Conservation (phyloP, 2,888 invertebrate genomes). For the Bellardia pandia region DNA sequence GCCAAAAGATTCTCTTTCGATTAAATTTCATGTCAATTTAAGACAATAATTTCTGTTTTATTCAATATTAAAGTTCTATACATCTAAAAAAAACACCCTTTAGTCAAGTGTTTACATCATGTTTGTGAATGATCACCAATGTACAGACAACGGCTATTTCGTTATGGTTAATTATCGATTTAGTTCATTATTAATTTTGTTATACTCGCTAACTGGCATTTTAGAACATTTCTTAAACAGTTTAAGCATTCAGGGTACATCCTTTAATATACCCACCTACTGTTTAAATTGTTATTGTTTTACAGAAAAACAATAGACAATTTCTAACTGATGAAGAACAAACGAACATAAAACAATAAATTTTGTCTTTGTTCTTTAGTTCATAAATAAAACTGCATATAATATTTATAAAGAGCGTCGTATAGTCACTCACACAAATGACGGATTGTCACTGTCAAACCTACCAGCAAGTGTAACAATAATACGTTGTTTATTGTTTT, state of each 20-base stretch:
- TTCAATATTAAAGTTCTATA: too few species aligned
- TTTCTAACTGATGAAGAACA: not conserved
- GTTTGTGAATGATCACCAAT: too few species aligned
- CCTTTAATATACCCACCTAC: conserved; percentile 2
- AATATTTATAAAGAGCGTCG: conserved; percentile 16
- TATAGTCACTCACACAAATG: conserved; percentile 25
- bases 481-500: not conserved
- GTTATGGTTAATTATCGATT: too few species aligned
- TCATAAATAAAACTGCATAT: conserved; percentile 39
- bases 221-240: not conserved
- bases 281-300: not conserved
- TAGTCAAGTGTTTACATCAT: too few species aligned
- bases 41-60: too few species aligned
- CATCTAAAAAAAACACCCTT: too few species aligned
- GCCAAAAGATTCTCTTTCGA: too few species aligned
- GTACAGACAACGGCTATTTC: too few species aligned
- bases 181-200: too few species aligned
- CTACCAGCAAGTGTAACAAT: conserved; percentile 7
- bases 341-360: conserved; percentile 13
- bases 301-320: conserved; percentile 10
- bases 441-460: conserved; percentile 46
- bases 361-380: conserved; percentile 7
- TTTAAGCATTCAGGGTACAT: not conserved
- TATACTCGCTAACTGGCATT: not conserved
- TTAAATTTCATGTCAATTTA: too few species aligned